Percentiles rank a stretch among this genome's conserved stretches.
Conservation (phyloP, 1,140 invertebrate species). For the Temnothorax longispinosus region DNA sequence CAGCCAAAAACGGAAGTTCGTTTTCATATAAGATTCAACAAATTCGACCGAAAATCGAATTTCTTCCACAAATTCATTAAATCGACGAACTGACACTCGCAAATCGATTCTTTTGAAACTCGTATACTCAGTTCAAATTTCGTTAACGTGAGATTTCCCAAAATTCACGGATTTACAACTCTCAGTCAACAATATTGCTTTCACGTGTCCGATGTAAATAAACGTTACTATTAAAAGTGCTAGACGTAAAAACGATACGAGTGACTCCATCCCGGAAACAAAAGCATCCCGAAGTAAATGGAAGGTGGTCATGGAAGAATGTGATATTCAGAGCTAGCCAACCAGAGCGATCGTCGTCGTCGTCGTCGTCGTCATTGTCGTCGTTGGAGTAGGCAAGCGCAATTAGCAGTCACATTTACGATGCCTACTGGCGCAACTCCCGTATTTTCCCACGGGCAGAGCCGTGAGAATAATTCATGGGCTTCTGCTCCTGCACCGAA, state of each 20-base stretch:
- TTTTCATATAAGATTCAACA: background rate
- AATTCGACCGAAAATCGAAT: background rate
- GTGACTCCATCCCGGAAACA: background rate
- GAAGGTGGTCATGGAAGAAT: conserved; percentile 50
- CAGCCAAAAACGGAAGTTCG: background rate
- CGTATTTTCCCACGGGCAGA: conserved; percentile 84
- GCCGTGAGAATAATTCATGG: conserved; percentile 85
- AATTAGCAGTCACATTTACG: conserved; percentile 83
- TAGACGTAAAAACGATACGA: background rate
- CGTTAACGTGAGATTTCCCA: background rate
- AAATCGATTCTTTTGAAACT: background rate
- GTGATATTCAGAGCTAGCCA: conserved; percentile 63
- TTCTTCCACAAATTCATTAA: background rate
- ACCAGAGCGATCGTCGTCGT: conserved; percentile 12
- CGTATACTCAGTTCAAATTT: background rate
- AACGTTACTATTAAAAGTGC: background rate
- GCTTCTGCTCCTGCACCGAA: conserved; percentile 70
- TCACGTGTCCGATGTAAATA: background rate
- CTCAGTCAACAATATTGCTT: background rate
- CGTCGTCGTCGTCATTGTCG: conserved; percentile 53
- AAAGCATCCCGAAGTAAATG: conserved; percentile 21
- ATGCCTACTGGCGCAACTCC: conserved; percentile 82
- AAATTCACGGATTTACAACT: background rate
- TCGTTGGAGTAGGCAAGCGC: conserved; percentile 71
- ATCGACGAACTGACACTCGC: background rate